Evolutionary conservation across 1,140 invertebrate species (phyloP).

Genomic region (Periplaneta americana): DNA sequence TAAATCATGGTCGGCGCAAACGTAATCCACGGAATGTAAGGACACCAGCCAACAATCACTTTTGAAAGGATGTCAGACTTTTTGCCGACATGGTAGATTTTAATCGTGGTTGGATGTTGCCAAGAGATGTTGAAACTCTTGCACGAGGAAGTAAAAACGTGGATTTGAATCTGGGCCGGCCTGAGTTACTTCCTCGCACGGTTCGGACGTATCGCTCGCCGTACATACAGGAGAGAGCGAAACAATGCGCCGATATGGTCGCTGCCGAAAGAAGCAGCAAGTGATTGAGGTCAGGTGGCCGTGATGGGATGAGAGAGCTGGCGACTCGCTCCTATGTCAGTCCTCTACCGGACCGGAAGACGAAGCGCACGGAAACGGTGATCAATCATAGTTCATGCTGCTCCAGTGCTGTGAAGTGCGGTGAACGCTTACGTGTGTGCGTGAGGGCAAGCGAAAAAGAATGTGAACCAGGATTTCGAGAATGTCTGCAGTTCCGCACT

Average conservation of each 20-base stretch:
- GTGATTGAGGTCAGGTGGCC: neutral
- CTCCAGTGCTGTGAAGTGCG: too few relatives aligned
- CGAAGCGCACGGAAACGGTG: neutral
- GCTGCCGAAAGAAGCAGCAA: neutral
- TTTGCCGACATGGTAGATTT: too few relatives aligned
- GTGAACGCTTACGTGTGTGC: too few relatives aligned
- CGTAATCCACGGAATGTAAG: too few relatives aligned
- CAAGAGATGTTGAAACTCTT: neutral
- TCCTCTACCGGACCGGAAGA: neutral
- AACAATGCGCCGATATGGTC: neutral
- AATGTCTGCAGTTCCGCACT: too few relatives aligned
- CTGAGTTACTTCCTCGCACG: too few relatives aligned
- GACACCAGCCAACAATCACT: too few relatives aligned
- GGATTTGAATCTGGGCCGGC: neutral
- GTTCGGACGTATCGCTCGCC: neutral
- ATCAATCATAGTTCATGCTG: too few relatives aligned
- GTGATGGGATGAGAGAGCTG: neutral
- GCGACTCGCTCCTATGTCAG: neutral
- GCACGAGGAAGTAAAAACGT: neutral
- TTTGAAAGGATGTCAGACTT: too few relatives aligned
- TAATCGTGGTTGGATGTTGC: neutral
- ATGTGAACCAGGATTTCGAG: too few relatives aligned
- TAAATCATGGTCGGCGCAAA: too few relatives aligned
- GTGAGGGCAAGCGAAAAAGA: too few relatives aligned
- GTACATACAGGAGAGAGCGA: neutral